Evolutionary conservation across 1,140 invertebrate species (phyloP), one percentile per base, ranked within the genome.

Genomic region (Himalopsyche phryganea): DNA sequence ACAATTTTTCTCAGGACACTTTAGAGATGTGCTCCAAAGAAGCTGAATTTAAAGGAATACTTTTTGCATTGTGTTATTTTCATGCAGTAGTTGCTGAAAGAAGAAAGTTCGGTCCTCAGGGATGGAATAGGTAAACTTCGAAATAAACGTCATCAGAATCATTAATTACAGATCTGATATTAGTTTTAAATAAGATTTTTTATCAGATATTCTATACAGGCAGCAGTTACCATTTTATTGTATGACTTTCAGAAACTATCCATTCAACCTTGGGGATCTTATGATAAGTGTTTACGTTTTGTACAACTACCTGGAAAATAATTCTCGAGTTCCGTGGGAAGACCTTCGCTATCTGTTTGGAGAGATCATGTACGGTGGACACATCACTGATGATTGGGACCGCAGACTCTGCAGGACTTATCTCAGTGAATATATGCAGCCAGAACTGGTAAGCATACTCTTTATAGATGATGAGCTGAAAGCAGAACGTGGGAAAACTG

Each of bases 361-460:
- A 0, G 94, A 97, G 76, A 96, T 96, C 57, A 96, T 96, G 94
- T 97, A 97, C 67, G 94, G 94, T 9, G 94, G 94, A 0, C 94
- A 96, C 69, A 96, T 96, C 65, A 97, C 94, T 0, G 94, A 97
- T 70, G 93, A 97, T 70, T 96, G 94, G 92, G 94, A 98, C 74
- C 77, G 94, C 52, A 75, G 89, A 13, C 77, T 96, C 0, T 96
- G 94, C 69, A 81, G 83, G 40, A 93, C 90, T 6, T 97, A 96
- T 78, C 78, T 97, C 6, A 81, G 90, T 56, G 93, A 94, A 66
- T 95, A 91, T 71, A 85, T 97, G 80, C 84, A 89, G 65, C 81
- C 89, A 0, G 89, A 92, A 65, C 78, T 96, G 68, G 85, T 91
- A 57, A 54, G 9, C 28, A 17, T 1, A 28, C n/a, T n/a, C n/a